Evolutionary conservation across 92 coral and sea anemone genomes (phyloP).

Genomic region (Paramuricea clavata): DNA sequence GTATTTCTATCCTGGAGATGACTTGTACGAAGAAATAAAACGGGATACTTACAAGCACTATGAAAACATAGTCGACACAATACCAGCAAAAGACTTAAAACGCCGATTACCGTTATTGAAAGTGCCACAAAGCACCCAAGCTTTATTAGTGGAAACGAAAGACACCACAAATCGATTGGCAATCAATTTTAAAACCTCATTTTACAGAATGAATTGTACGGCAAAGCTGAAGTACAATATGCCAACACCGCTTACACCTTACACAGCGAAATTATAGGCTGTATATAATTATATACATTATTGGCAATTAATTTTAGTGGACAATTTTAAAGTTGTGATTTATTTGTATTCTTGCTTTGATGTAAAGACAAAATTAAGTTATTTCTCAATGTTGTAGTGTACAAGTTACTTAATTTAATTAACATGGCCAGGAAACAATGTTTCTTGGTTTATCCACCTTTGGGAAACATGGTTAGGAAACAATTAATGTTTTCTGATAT

Average conservation of each 20-base stretch:
- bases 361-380: no score
- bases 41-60: slow-evolving; percentile 18
- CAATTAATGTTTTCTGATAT: no score
- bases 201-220: not conserved
- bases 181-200: not conserved
- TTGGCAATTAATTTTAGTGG: not conserved
- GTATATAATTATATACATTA: not conserved
- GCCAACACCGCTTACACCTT: not conserved
- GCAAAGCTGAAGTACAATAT: slow-evolving; percentile 19
- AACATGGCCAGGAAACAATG: no score
- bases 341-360: no score
- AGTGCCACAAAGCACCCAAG: slow-evolving; percentile 1
- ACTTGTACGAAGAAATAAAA: slow-evolving; percentile 30
- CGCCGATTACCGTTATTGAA: not conserved
- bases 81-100: slow-evolving; percentile 5
- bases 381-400: no score
- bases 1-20: slow-evolving; percentile 28
- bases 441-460: no score
- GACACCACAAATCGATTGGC: not conserved
- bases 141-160: not conserved
- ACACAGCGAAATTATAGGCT: not conserved
- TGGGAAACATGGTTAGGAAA: no score
- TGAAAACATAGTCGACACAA: not conserved
- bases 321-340: not conserved
- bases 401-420: no score